Evolutionary conservation across 2,888 invertebrate genomes (phyloP), one percentile per base, ranked within the genome.

Genomic region (Chrysotoxum bicinctum): DNA sequence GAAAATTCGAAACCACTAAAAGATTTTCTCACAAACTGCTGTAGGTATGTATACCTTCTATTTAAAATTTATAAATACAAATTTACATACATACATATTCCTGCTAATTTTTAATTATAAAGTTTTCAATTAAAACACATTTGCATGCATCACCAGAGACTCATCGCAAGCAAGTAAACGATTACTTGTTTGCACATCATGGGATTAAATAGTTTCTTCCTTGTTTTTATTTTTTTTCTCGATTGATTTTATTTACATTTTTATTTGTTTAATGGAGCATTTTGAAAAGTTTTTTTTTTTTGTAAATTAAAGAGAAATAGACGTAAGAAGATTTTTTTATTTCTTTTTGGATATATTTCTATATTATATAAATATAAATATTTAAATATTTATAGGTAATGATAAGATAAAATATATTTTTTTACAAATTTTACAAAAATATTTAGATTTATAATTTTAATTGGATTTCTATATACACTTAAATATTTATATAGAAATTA

Each of bases 121-220:
- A 77, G 54, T 73, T 73, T 66, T 50, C 48, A 56, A 78, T 68
- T 66, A 77, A 77, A 77, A 62, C 78, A 68, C 72, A 73, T 73
- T 52, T 78, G 40, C 43, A 62, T 54, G 66, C 66, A 74, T 72
- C 35, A 69, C 45, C 50, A 69, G 21, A 58, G 21, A 21, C 37
- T 35, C 56, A 56, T 56, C 48, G 73, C 35, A 12, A 45, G 52
- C 52, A 73, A 26, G 26, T 40, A 37, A 72, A 45, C 72, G 43
- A 70, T 54, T 50, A 30, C 37, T 35, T 32, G 56, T 56, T 35
- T 21, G 58, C 35, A 52, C 66, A 76, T 66, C 40, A 35, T 66
- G 40, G 48, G 26, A 69, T 79, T 66, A 79, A 30, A 68, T 40
- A 37, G 30, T 43, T 66, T 56, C 26, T 50, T 68, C 32, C 32